Percentiles rank a stretch among this genome's conserved stretches.
These are phyloP conservation scores for Chromis chromis DNA, from an alignment of 2,797 vertebrate genomes.

Conservation along the genomic window DNA sequence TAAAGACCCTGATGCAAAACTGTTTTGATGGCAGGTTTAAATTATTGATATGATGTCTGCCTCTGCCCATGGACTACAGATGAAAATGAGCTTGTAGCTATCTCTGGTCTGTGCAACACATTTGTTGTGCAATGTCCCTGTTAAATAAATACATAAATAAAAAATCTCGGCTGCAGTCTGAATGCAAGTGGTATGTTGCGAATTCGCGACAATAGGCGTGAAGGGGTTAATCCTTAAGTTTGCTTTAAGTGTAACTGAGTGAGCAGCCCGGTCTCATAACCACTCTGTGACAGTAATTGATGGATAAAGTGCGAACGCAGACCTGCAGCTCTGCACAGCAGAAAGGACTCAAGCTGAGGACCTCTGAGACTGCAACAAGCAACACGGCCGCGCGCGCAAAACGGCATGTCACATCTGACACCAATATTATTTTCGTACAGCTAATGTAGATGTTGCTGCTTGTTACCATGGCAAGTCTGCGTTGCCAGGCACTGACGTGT, in stretches of 20 bases:
- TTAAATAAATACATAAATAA: no score
- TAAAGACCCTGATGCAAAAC: no score
- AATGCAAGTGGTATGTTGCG: no score
- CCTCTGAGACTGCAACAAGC: constrained; percentile 29
- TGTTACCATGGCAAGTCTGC: constrained; percentile 73
- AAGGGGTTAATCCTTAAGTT: constrained; percentile 16
- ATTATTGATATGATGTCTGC: no score
- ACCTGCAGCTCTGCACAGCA: constrained; percentile 18
- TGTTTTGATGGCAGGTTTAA: no score
- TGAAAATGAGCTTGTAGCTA: no score
- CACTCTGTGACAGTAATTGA: constrained; percentile 66
- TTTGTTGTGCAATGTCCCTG: no score
- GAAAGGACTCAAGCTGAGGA: constrained; percentile 26
- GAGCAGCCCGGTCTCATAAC: constrained; percentile 12
- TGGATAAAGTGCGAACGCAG: constrained; percentile 57
- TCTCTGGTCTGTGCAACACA: no score
- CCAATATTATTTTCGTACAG: constrained; percentile 55
- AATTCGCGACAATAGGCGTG: no score
- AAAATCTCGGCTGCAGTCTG: no score
- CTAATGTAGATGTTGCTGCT: constrained; percentile 58
- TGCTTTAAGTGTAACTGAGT: constrained; percentile 13
- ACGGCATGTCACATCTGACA: constrained; percentile 44
- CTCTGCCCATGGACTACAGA: no score
- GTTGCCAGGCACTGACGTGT: constrained; percentile 70
- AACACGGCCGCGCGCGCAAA: constrained; percentile 36